A percentile compares a stretch with the other conserved stretches of the same genome.
These are phyloP conservation scores for Tragulus kanchil DNA, from an alignment of 2,113 vertebrate species.

Conservation along the genomic window DNA sequence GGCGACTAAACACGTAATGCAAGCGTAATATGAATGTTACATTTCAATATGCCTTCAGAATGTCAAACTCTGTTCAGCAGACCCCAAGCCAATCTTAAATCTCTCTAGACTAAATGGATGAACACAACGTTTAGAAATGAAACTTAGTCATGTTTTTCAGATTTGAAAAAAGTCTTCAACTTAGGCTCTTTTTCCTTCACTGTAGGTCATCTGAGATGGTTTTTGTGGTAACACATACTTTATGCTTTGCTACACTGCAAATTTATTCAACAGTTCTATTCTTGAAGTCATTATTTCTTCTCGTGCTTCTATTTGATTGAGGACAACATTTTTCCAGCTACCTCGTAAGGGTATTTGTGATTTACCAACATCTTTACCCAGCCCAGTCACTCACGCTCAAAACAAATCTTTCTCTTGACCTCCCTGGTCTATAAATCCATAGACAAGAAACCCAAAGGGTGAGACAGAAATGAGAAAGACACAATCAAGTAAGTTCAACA, in stretches of 20 bases:
- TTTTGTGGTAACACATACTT: conserved; percentile 24
- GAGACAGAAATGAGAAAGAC: background rate
- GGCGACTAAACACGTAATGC: rapidly evolving
- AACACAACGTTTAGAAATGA: background rate
- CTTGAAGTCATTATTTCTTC: conserved; percentile 27
- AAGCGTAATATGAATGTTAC: background rate
- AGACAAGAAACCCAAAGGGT: background rate
- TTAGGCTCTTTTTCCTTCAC: background rate
- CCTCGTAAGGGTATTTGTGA: background rate
- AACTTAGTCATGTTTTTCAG: background rate
- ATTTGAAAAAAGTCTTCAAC: background rate
- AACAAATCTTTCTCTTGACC: conserved; percentile 48
- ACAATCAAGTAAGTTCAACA: background rate
- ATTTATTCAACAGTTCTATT: background rate
- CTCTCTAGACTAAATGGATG: background rate
- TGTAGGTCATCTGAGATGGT: background rate
- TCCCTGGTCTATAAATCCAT: conserved; percentile 22
- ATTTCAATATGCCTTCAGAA: background rate
- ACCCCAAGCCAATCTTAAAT: background rate
- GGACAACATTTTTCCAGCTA: background rate
- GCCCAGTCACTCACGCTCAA: background rate
- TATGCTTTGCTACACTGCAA: conserved; percentile 56
- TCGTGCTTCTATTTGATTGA: background rate
- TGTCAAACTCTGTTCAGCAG: background rate
- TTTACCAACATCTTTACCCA: conserved; percentile 58